A percentile compares a stretch with the other conserved stretches of the same genome.
Conservation (phyloP, 2,797 vertebrate species). For the Myioborus melanocephalus region DNA sequence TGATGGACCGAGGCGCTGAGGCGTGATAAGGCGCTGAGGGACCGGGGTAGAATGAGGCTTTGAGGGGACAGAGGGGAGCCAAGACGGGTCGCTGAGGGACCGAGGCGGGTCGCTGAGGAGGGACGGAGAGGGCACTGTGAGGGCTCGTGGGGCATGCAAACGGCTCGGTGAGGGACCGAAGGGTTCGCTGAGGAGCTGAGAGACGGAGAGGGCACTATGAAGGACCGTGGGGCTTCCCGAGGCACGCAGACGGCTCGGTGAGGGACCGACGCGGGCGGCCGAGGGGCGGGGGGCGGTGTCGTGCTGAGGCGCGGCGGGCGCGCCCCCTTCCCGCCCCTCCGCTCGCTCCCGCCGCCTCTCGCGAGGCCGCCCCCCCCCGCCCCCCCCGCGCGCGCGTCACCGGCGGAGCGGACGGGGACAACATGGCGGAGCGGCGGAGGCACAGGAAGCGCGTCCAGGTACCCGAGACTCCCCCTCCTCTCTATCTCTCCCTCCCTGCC, state of each 20-base stretch:
- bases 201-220: too few relatives aligned
- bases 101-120: background rate
- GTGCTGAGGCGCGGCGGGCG: background rate
- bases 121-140: too few relatives aligned
- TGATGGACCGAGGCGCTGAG: background rate
- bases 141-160: too few relatives aligned
- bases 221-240: too few relatives aligned
- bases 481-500: background rate
- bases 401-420: constrained; percentile 83
- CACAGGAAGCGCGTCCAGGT: constrained; percentile 98
- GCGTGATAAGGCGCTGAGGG: background rate
- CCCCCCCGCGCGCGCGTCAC: constrained; percentile 73
- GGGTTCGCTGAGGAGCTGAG: background rate
- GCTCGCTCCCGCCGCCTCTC: constrained; percentile 52
- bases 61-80: background rate
- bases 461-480: constrained; percentile 12
- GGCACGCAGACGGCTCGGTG: too few relatives aligned
- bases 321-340: background rate
- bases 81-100: too few relatives aligned
- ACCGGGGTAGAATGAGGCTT: too few relatives aligned
- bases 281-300: background rate
- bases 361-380: constrained; percentile 27
- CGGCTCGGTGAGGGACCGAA: too few relatives aligned
- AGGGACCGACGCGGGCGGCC: background rate
- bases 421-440: constrained; percentile 97